Percentiles rank a stretch among this genome's conserved stretches.
phyloP scores from a whole-genome alignment of 2,797 vertebrate genomes.

The Balearica regulorum region DNA sequence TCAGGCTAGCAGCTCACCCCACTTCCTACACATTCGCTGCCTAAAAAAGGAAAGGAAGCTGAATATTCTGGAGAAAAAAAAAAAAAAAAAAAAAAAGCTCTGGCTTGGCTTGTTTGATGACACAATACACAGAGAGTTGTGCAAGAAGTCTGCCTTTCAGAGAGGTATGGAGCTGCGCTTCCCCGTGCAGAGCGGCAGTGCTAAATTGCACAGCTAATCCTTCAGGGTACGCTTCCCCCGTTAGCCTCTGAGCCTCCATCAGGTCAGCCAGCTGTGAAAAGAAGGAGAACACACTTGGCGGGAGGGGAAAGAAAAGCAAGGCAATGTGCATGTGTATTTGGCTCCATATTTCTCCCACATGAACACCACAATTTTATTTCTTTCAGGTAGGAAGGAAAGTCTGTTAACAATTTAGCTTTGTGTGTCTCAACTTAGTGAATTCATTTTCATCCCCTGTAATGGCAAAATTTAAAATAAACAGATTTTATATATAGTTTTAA shows the following conservation, averaged over 20 bases:
- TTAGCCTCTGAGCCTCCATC: background rate
- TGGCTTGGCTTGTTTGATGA: constrained; percentile 10
- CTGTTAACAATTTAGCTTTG: constrained; percentile 51
- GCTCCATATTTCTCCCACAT: background rate
- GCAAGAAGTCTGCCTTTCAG: background rate
- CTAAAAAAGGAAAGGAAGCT: constrained; percentile 33
- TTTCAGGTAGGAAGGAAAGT: constrained; percentile 66
- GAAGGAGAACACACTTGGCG: background rate
- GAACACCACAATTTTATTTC: constrained; percentile 33
- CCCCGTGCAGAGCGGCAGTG: background rate
- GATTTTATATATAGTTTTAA: background rate
- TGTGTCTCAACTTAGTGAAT: background rate
- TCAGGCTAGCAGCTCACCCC: background rate
- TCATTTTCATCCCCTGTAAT: constrained; percentile 18
- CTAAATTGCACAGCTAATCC: background rate
- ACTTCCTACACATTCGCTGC: background rate
- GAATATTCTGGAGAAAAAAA: background rate
- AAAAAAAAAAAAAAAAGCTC: background rate
- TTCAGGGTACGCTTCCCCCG: background rate
- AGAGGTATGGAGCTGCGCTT: background rate
- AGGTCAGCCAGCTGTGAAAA: constrained; percentile 61
- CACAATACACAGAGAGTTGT: background rate
- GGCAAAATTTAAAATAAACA: background rate
- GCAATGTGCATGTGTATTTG: constrained; percentile 22
- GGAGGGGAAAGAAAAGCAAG: background rate